Evolutionary conservation across 2,797 vertebrate species (phyloP).

Genomic region (Melanotaenia pygmaea): DNA sequence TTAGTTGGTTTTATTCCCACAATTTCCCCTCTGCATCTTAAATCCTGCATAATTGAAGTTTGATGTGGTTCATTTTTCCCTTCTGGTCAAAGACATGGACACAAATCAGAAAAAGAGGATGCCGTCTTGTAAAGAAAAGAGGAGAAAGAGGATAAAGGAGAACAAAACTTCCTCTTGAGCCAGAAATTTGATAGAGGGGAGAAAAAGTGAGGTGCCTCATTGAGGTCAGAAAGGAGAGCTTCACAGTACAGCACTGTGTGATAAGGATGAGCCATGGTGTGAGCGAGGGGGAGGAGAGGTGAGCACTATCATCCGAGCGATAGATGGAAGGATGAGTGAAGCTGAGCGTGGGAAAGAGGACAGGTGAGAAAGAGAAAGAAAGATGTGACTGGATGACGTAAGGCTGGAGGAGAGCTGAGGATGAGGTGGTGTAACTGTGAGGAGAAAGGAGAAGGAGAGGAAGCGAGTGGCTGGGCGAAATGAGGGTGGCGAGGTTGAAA

Average conservation of each 20-base stretch:
- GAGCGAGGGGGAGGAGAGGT: slow-evolving; percentile 29
- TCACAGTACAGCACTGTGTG: slow-evolving; percentile 43
- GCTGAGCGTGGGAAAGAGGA: slow-evolving; percentile 64
- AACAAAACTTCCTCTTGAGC: slow-evolving; percentile 32
- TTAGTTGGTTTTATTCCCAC: not conserved
- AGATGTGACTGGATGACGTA: slow-evolving; percentile 64
- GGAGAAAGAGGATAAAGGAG: not conserved
- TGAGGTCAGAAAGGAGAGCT: slow-evolving; percentile 61
- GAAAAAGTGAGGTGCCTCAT: slow-evolving; percentile 35
- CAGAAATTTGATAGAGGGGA: slow-evolving; percentile 19
- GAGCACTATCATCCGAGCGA: slow-evolving; percentile 24
- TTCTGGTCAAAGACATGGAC: slow-evolving; percentile 11
- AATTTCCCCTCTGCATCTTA: not conserved
- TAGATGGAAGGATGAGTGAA: slow-evolving; percentile 39
- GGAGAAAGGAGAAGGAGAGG: slow-evolving; percentile 10
- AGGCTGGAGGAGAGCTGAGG: slow-evolving; percentile 41
- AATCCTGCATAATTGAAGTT: slow-evolving; percentile 23
- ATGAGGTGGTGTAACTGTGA: slow-evolving; percentile 16
- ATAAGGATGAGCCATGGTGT: slow-evolving; percentile 55
- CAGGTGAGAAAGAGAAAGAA: slow-evolving; percentile 60
- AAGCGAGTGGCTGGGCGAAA: slow-evolving; percentile 5
- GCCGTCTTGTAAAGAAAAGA: slow-evolving; percentile 17
- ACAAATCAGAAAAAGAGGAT: not conserved
- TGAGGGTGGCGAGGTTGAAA: slow-evolving; percentile 21
- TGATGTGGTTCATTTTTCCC: slow-evolving; percentile 6